A percentile compares a stretch with the other conserved stretches of the same genome.
Evolutionary conservation across 2,888 invertebrate genomes (phyloP).

Genomic region (Hemithea aestivaria): DNA sequence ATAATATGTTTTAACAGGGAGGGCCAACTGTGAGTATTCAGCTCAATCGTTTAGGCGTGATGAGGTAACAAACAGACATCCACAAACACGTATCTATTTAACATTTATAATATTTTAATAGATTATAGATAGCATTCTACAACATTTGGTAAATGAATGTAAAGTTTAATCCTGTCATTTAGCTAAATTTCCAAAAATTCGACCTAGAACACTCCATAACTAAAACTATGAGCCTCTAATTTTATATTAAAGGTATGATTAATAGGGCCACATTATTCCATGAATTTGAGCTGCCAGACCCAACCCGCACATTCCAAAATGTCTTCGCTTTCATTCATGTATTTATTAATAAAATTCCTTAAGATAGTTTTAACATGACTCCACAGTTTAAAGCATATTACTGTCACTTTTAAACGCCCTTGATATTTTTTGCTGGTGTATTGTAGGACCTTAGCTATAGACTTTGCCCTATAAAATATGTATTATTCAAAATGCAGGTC

Average conservation of each 20-base stretch:
- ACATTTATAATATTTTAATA: too few species aligned
- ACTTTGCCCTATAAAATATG: background rate
- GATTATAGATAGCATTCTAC: too few species aligned
- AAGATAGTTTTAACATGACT: constrained; percentile 20
- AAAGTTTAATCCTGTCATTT: too few species aligned
- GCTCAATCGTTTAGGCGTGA: too few species aligned
- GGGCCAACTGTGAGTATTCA: too few species aligned
- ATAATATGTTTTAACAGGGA: too few species aligned
- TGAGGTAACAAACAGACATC: too few species aligned
- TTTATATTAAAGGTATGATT: constrained; percentile 13
- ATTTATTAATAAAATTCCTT: constrained; percentile 28
- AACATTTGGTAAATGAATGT: too few species aligned
- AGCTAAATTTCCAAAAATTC: too few species aligned
- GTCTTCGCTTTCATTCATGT: constrained; percentile 18
- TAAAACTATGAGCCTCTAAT: constrained; percentile 15
- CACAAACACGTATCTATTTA: too few species aligned
- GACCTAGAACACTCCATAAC: background rate
- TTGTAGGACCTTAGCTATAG: background rate
- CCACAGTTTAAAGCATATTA: background rate
- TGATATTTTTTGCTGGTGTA: constrained; percentile 9
- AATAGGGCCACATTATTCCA: constrained; percentile 14
- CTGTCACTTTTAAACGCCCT: constrained; percentile 21
- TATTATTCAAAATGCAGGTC: too few species aligned
- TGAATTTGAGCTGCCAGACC: constrained; percentile 13
- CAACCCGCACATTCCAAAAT: constrained; percentile 20